Evolutionary conservation across 2,888 invertebrate genomes (phyloP).

Genomic region (Zygogramma bicolorata): DNA sequence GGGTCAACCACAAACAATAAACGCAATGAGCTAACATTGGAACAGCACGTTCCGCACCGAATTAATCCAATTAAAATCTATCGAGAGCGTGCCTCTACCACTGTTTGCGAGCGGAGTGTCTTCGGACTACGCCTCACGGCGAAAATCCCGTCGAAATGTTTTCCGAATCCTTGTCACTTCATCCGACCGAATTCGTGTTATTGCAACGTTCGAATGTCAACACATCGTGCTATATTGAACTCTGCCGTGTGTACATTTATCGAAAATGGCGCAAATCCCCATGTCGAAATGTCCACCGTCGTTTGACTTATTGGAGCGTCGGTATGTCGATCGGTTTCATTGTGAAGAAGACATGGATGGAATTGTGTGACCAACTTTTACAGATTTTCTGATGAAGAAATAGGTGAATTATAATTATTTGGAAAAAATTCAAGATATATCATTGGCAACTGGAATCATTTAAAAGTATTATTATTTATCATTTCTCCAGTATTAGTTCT

Average conservation of each 20-base stretch:
- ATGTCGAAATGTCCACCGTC: constrained; percentile 12
- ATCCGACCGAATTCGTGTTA: constrained; percentile 33
- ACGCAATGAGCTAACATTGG: neutral
- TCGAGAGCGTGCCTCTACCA: neutral
- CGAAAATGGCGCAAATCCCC: constrained; percentile 22
- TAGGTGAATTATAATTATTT: too few relatives aligned
- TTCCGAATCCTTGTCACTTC: constrained; percentile 19
- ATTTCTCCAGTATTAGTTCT: too few relatives aligned
- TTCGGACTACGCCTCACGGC: neutral
- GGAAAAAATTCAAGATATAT: too few relatives aligned
- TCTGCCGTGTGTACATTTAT: constrained; percentile 25
- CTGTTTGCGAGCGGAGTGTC: neutral
- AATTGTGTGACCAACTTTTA: neutral
- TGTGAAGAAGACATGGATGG: neutral
- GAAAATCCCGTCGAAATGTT: constrained; percentile 25
- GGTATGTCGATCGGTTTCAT: neutral
- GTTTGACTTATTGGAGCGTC: constrained; percentile 13
- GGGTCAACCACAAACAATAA: neutral
- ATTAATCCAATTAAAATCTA: neutral
- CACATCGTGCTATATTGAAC: constrained; percentile 37
- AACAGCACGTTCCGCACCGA: neutral
- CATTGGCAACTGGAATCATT: too few relatives aligned
- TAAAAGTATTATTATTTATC: too few relatives aligned
- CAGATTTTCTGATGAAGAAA: neutral
- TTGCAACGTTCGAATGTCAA: constrained; percentile 37